phyloP scores from a whole-genome alignment of 92 coral and sea anemone genomes.

The Umimayanthus kanabou region DNA sequence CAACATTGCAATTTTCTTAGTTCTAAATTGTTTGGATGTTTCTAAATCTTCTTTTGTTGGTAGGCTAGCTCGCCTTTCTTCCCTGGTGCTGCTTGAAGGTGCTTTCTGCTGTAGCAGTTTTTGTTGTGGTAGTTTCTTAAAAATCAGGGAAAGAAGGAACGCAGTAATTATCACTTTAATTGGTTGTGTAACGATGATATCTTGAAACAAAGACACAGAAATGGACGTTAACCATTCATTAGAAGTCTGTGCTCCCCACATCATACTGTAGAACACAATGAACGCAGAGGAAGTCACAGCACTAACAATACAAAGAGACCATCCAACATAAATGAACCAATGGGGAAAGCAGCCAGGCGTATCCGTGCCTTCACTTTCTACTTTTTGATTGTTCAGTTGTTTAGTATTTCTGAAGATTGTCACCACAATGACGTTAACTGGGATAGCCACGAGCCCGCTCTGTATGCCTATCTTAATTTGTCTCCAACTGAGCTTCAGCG shows the following conservation, averaged over 20 bases:
- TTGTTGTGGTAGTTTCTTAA: conserved; percentile 60
- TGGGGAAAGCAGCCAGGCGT: conserved; percentile 45
- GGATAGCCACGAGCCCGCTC: conserved; percentile 68
- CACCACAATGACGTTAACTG: conserved; percentile 68
- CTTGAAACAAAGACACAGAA: conserved; percentile 71
- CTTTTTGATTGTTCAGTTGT: conserved; percentile 15
- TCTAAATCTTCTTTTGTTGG: conserved; percentile 37
- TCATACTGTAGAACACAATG: conserved; percentile 70
- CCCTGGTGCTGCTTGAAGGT: not conserved
- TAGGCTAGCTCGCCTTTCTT: not conserved
- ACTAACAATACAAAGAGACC: conserved; percentile 60
- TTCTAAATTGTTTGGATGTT: conserved; percentile 30
- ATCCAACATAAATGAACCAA: conserved; percentile 57
- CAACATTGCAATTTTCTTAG: conserved; percentile 38
- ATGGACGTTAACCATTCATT: conserved; percentile 86
- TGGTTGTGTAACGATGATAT: conserved; percentile 73
- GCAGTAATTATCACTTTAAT: conserved; percentile 64
- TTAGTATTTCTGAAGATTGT: conserved; percentile 65
- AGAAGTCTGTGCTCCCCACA: conserved; percentile 80
- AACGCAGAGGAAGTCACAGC: conserved; percentile 55
- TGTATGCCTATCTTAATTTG: conserved; percentile 78
- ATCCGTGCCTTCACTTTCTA: not conserved
- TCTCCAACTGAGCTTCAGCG: conserved; percentile 72
- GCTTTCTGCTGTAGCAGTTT: conserved; percentile 24
- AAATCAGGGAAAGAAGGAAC: conserved; percentile 62